Base-by-base conservation (phyloP, 2,113 vertebrate genomes). In the Daubentonia madagascariensis region DNA sequence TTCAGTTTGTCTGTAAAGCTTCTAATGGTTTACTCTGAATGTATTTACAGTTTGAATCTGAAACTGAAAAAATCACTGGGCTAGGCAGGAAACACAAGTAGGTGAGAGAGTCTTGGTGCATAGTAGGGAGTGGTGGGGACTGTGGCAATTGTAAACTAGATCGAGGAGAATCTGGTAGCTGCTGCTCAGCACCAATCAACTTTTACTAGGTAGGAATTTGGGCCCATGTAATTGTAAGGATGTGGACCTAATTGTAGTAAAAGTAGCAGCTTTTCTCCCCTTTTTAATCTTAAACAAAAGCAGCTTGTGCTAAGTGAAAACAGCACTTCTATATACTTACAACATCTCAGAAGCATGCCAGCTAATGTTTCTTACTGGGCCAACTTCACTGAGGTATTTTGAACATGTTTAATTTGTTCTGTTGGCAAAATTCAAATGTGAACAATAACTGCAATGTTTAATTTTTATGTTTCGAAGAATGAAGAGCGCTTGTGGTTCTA, bases 21-120 rank as follows among this genome's bases (percentile, higher is more conserved):
- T 95, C 3, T 5, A 48, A 12, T 25, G 11, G 72, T 89, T 87
- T 92, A 14, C 54, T 96, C 91, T 72, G 20, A 83, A 79, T 75
- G 75, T 94, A 91, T 90, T 86, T 32, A 48, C 17, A 70, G 28
- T 80, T 86, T 95, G 87, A 84, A 68, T 91, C 68, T 93, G 52
- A 65, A 70, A 85, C 50, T 81, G 0, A 1, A 28, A 17, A 54
- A 63, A 61, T 54, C 37, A 22, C 67, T 63, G 8, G n/a, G 18
- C 13, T 50, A 43, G 57, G 22, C 23, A 9, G 11, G 67, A 70
- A 65, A 78, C 4, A 35, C 73, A 48, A 35, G 35, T 78, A 68
- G 4, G 16, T 32, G 68, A 92, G 48, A 10, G 23, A 50, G 6
- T n/a, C 43, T 72, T 43, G 12, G 11, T 28, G 1, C 8, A 1